Conservation (phyloP, 2,888 invertebrate genomes). For the Apamea anceps region DNA sequence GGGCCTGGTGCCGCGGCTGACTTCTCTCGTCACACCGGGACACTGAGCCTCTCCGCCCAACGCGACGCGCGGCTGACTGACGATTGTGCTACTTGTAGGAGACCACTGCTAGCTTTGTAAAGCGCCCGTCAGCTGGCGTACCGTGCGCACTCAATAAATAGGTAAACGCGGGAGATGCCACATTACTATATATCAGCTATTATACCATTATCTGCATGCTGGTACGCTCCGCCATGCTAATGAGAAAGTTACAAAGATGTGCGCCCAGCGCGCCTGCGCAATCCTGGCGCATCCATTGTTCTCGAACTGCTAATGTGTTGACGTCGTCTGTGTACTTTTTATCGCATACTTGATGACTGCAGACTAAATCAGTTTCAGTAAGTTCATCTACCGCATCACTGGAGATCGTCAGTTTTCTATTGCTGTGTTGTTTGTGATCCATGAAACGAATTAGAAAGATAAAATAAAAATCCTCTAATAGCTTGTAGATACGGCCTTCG, state of each 20-base stretch:
- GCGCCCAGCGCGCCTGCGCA: not conserved
- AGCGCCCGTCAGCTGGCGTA: not conserved
- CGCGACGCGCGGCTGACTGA: not conserved
- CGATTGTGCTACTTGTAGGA: slow-evolving; percentile 15
- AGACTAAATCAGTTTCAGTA: not conserved
- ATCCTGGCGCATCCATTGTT: slow-evolving; percentile 25
- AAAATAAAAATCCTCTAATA: not conserved
- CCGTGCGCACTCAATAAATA: not conserved
- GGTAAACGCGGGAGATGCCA: not conserved
- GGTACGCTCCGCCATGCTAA: slow-evolving; percentile 22
- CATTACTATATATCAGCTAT: slow-evolving; percentile 12
- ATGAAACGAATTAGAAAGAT: not conserved
- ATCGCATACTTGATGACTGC: not conserved
- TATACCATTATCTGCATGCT: not conserved
- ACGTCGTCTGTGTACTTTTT: not conserved
- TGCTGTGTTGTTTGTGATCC: too few species aligned
- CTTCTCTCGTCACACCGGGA: too few species aligned
- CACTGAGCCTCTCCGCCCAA: not conserved
- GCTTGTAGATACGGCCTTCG: not conserved
- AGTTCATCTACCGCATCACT: not conserved
- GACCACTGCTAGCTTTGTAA: slow-evolving; percentile 5
- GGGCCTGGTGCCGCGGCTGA: not conserved
- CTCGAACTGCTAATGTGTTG: not conserved
- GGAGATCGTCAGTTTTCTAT: not conserved
- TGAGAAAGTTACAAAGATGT: slow-evolving; percentile 1